Conservation (phyloP, 1,140 invertebrate species). For the Babylonia areolata region DNA sequence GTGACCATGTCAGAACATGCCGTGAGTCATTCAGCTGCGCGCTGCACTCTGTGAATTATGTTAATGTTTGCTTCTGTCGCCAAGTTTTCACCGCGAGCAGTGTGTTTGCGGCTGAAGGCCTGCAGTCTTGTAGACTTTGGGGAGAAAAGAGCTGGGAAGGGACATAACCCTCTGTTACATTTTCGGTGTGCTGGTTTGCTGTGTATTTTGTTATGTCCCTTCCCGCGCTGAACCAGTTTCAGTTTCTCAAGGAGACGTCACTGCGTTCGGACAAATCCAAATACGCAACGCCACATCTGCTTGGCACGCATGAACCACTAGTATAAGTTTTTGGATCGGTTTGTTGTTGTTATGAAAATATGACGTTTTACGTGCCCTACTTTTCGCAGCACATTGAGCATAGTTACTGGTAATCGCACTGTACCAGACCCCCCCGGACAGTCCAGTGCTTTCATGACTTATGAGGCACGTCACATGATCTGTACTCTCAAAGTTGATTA, state of each 20-base stretch:
- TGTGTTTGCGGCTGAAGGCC: background rate
- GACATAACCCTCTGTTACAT: background rate
- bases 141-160: background rate
- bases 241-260: background rate
- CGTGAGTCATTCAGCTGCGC: constrained; percentile 22
- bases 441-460: no score
- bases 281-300: no score
- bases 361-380: no score
- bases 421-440: no score
- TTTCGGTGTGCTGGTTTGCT: background rate
- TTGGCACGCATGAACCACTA: no score
- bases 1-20: background rate
- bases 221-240: background rate
- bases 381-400: no score
- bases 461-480: no score
- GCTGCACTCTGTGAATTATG: constrained; percentile 23
- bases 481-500: no score
- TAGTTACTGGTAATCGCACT: no score
- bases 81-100: constrained; percentile 19
- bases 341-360: no score
- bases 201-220: background rate
- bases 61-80: constrained; percentile 23
- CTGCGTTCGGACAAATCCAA: no score
- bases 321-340: no score
- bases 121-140: background rate